Evolutionary conservation across 1,140 invertebrate genomes (phyloP), one percentile per base, ranked within the genome.

Genomic region (Magallana ariakensis): DNA sequence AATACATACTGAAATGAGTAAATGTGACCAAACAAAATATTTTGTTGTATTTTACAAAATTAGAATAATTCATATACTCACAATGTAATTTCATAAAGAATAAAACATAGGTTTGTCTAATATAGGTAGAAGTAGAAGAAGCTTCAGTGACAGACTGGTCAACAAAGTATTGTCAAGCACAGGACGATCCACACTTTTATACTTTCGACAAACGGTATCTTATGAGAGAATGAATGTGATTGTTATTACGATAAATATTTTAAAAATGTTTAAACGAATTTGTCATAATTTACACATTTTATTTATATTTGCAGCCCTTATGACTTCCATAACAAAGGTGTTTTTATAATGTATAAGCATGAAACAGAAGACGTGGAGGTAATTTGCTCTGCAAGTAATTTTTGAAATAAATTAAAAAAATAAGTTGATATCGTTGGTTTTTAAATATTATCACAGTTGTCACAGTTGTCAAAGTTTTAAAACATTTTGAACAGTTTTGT

Each of bases 141-240:
- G 66, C 66, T 6, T 7, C 19, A 6, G 66, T 11, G 0, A 22
- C 66, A 26, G 6, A 26, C 19, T 70, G 66, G 66, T 70, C 66
- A 26, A 70, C 19, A 26, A 70, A 70, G 10, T 70, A 70, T 15
- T 84, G 83, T 55, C 46, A 26, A 22, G 56, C 83, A 33, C 53
- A 84, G 15, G 60, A 84, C 22, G 83, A 84, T 60, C 83, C 83
- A 7, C 83, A 84, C 19, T 60, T 55, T 57, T 33, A 60, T 0
- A 84, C 83, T 13, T 84, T 84, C 15, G 83, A 84, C 11, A 26
- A 33, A 60, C 22, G 83, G 83, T 84, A 62, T 46, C n/a, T n/a
- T n/a, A n/a, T n/a, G n/a, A n/a, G n/a, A n/a, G n/a, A 9, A 1
- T 46, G 0, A n/a, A 81, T n/a, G 0, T 4, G 33, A 33, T 1